A percentile compares a stretch with the other conserved stretches of the same genome.
These are phyloP conservation scores for Colossoma macropomum DNA, from an alignment of 2,113 vertebrate genomes.

Conservation along the genomic window DNA sequence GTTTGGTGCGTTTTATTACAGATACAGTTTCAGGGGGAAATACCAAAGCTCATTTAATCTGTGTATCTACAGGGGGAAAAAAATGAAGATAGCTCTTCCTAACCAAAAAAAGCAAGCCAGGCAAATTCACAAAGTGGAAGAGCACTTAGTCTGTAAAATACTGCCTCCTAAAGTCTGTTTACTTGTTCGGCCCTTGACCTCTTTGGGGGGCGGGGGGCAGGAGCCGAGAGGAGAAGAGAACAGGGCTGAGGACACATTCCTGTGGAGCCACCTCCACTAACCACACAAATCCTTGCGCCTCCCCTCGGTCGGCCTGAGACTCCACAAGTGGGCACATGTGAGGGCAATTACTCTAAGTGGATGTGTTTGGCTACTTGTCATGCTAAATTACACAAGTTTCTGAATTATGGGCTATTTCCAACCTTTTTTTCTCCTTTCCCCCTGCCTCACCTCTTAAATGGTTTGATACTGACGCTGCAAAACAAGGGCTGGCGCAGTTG, in stretches of 20 bases:
- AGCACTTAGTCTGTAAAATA: constrained; percentile 13
- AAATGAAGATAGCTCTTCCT: neutral
- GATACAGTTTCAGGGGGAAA: neutral
- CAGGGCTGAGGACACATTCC: constrained; percentile 70
- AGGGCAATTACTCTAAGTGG: constrained; percentile 69
- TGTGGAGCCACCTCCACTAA: constrained; percentile 64
- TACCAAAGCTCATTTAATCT: constrained; percentile 13
- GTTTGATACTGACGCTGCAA: constrained; percentile 37
- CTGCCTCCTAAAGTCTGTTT: constrained; percentile 2
- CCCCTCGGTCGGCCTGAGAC: constrained; percentile 39
- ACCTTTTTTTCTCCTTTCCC: constrained; percentile 7
- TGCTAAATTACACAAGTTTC: constrained; percentile 62
- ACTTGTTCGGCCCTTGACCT: neutral
- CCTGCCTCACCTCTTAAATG: constrained; percentile 48
- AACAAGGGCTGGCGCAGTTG: constrained; percentile 24
- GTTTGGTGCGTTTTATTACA: constrained; percentile 21
- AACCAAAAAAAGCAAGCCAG: neutral
- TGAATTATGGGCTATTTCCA: constrained; percentile 53
- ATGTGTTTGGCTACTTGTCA: constrained; percentile 66
- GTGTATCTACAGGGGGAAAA: neutral
- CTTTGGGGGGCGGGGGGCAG: neutral
- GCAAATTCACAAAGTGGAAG: constrained; percentile 6
- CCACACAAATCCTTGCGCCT: constrained; percentile 54
- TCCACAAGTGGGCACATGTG: constrained; percentile 63
- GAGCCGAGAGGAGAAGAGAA: constrained; percentile 14